Percentiles rank a stretch among this genome's conserved stretches.
Evolutionary conservation across 2,797 vertebrate species (phyloP).

Genomic region (Staurois parvus): DNA sequence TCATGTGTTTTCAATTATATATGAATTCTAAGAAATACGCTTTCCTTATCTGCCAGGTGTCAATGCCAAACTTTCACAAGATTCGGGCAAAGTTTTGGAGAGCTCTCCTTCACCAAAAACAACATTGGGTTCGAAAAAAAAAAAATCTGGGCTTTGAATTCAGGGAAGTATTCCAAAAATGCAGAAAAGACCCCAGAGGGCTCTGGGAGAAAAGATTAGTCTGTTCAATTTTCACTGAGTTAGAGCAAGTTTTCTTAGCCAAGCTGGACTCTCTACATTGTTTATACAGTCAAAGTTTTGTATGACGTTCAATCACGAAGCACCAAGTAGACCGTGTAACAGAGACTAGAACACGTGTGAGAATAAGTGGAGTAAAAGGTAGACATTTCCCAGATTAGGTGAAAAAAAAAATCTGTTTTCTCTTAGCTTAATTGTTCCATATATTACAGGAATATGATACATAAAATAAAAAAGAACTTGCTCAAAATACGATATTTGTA

Average conservation of each 20-base stretch:
- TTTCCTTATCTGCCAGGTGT: neutral
- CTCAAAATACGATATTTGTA: too few species aligned
- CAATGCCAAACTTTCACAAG: neutral
- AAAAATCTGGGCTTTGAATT: neutral
- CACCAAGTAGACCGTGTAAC: neutral
- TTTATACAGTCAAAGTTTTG: conserved; percentile 8
- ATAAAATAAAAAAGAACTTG: too few species aligned
- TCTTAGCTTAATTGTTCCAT: too few species aligned
- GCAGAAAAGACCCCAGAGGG: conserved; percentile 29
- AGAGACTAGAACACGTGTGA: neutral
- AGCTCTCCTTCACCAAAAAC: conserved; percentile 5
- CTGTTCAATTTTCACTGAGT: neutral
- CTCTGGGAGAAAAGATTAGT: neutral
- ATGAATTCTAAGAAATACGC: neutral
- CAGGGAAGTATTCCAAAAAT: conserved; percentile 24
- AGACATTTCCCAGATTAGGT: neutral
- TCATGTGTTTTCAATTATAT: neutral
- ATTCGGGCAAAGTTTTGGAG: neutral
- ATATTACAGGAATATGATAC: too few species aligned
- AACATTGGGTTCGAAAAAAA: neutral
- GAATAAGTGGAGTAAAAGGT: conserved; percentile 6
- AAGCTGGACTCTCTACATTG: neutral
- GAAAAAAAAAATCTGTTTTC: too few species aligned
- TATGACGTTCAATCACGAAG: neutral
- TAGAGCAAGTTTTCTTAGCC: neutral